Evolutionary conservation across 2,113 vertebrate species (phyloP), one percentile per base, ranked within the genome.

Genomic region (Pantherophis guttatus): DNA sequence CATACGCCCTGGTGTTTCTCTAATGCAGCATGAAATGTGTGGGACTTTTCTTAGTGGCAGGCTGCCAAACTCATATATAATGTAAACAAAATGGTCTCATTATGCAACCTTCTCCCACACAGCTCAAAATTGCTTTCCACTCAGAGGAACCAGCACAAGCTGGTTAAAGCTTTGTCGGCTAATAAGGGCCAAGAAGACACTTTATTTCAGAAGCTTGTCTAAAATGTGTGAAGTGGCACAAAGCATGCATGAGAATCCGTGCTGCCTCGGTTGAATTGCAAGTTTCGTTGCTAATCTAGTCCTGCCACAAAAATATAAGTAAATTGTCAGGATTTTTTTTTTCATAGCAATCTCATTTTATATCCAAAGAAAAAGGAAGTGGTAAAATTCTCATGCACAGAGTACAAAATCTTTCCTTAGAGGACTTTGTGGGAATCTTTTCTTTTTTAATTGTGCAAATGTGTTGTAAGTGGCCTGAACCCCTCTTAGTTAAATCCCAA

Each of bases 11-110:
- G 58, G 65, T 86, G 93, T 33, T 95, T 95, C 94, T 95, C 91
- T 91, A 91, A 52, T 53, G 0, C 89, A 0, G 86, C 95, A 94
- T 93, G 95, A 94, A 96, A 81, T 93, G 95, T 92, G 94, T 97
- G 96, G 95, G 92, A 93, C 94, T 85, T 94, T 93, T 97, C 93
- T 86, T 86, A 10, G 2, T 94, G 93, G 95, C 95, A 95, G 86
- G 5, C 93, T 95, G 95, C 95, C 94, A 96, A 86, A 93, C 97
- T 95, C 54, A 88, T 90, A 93, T 89, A 93, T 89, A 29, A 92
- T 87, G 91, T 95, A 96, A 95, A 96, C 93, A 94, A 95, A 96
- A 89, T 87, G 92, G 88, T 85, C 50, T 88, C 91, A 1, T 93
- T 94, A 96, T 93, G 81, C 93, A 95, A 88, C 48, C 59, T 29